Conservation (phyloP, 2,113 vertebrate genomes). For the Phrynosoma blainvillii region DNA sequence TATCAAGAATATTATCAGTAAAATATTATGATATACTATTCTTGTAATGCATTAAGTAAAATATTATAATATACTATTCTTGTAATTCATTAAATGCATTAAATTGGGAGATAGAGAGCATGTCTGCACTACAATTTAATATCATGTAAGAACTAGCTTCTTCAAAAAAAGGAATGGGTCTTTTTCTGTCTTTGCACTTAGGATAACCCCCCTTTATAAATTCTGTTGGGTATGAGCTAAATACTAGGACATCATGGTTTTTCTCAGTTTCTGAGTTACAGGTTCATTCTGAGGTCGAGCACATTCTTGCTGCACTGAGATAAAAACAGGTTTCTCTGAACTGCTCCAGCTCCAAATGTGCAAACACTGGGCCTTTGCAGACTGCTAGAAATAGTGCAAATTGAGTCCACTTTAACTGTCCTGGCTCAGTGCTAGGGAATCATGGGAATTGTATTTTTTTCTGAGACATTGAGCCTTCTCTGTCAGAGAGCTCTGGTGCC, state of each 20-base stretch:
- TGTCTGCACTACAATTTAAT: neutral
- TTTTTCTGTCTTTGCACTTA: neutral
- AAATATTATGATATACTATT: neutral
- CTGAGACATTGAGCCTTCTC: no score
- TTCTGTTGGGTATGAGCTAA: neutral
- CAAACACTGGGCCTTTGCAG: no score
- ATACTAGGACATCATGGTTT: fast-evolving
- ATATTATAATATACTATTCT: neutral
- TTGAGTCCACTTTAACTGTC: no score
- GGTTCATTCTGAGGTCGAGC: slow-evolving; percentile 17
- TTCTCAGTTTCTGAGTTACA: neutral
- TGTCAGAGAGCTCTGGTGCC: no score
- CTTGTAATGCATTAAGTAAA: no score
- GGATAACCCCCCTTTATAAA: neutral
- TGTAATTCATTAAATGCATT: neutral
- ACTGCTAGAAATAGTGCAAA: no score
- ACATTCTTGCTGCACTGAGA: slow-evolving; percentile 18
- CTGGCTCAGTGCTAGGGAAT: no score
- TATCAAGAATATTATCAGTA: neutral
- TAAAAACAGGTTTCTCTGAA: slow-evolving; percentile 17
- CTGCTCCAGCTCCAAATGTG: neutral
- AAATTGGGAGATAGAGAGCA: neutral
- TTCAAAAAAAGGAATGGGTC: neutral
- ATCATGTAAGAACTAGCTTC: neutral
- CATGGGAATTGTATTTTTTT: no score